Base-by-base conservation (phyloP, 2,797 vertebrate species). In the Propithecus deckenii region DNA sequence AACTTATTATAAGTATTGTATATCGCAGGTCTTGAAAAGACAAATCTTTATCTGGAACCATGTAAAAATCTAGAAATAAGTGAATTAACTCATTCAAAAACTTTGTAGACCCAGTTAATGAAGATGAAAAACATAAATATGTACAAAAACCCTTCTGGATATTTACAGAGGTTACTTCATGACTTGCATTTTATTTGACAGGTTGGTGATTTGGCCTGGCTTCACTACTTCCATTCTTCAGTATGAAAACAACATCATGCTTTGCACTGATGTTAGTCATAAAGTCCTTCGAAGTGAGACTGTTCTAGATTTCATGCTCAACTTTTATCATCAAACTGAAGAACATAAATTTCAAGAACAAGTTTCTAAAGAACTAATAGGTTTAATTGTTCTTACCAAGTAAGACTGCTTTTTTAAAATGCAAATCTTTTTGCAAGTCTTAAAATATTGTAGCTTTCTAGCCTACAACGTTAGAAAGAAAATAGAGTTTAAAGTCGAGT, bases 231-330 rank as follows among this genome's bases (percentile, higher is more conserved):
- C 99, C 89, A 99, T 99, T 93, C 98, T 99, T 41, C 99, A 99
- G 46, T 99, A 99, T 0, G 99, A 99, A 97, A 99, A 98, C 1
- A 98, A 97, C 96, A 99, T 99, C 86, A 99, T 99, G 99, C 98
- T 99, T 43, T 99, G 99, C 95, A 99, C 98, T 0, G 99, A 99
- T 2, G 99, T 99, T 80, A 99, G 99, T 98, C 99, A 99, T 98
- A 99, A 99, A 97, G 99, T 99, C 87, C 99, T 99, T 41, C 99
- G 99, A 22, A 99, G 99, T 81, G 99, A 99, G 98, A 99, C 99
- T 0, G 99, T 99, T 32, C 98, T 99, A 7, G 99, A 99, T 95
- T 99, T 99, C 7, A 99, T 99, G 99, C 75, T 71, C 89, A 98
- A 74, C 86, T 75, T 99, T 15, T 98, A 98, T 94, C 98, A 99